phyloP scores from a whole-genome alignment of 1,140 invertebrate genomes.

The Drosophila quadrilineata region DNA sequence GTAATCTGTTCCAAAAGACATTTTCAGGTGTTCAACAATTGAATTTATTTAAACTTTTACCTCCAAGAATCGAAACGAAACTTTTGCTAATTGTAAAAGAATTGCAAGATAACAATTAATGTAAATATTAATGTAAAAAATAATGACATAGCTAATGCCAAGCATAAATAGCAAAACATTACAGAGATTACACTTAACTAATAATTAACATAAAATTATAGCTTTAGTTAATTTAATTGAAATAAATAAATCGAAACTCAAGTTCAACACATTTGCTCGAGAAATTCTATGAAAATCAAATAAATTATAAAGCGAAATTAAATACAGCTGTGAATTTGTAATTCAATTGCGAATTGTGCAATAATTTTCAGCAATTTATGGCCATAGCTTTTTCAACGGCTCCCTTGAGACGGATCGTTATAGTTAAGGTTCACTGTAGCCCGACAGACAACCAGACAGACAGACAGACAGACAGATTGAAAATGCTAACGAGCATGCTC shows the following conservation, averaged over 20 bases:
- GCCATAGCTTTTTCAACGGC: no score
- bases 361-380: slow-evolving; percentile 29
- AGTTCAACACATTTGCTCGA: slow-evolving; percentile 39
- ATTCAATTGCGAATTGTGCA: slow-evolving; percentile 16
- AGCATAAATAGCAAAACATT: slow-evolving; percentile 47
- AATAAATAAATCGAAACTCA: slow-evolving; percentile 18
- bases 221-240: slow-evolving; percentile 31
- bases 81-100: slow-evolving; percentile 39
- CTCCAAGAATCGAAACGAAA: slow-evolving; percentile 15
- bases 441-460: slow-evolving; percentile 31
- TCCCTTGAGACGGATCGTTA: slow-evolving; percentile 25
- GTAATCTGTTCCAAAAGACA: slow-evolving; percentile 59
- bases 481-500: slow-evolving; percentile 50
- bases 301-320: not conserved
- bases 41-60: slow-evolving; percentile 49
- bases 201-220: slow-evolving; percentile 28
- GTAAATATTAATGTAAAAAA: slow-evolving; percentile 11
- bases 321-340: slow-evolving; percentile 13
- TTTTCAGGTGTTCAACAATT: slow-evolving; percentile 70
- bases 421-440: slow-evolving; percentile 27
- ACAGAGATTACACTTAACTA: slow-evolving; percentile 9
- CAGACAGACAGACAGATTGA: slow-evolving; percentile 34
- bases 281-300: slow-evolving; percentile 31
- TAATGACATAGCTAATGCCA: slow-evolving; percentile 42
- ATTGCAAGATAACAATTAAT: slow-evolving; percentile 12